These are phyloP conservation scores for Caenorhabditis virilis DNA, from an alignment of 2,888 invertebrate species.

Conservation along the genomic window DNA sequence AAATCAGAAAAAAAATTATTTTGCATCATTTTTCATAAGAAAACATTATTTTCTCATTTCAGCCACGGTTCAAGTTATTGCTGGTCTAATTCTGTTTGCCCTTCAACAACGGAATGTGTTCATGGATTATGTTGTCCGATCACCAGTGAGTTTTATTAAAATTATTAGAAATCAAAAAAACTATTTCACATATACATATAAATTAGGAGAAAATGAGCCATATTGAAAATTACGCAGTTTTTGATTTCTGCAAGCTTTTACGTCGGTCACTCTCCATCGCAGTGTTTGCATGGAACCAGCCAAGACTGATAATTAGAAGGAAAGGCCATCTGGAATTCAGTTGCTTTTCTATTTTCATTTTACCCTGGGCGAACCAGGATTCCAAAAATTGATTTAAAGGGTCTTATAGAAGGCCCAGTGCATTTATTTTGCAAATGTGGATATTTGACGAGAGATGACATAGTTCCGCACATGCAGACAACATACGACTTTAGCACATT, in stretches of 20 bases:
- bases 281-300: constrained; percentile 64
- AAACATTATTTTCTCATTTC: constrained; percentile 28
- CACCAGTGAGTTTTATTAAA: constrained; percentile 49
- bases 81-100: constrained; percentile 66
- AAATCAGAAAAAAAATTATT: too few relatives aligned
- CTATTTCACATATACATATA: too few relatives aligned
- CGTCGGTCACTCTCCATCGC: constrained; percentile 58
- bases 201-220: neutral
- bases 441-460: too few relatives aligned
- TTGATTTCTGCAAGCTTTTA: constrained; percentile 29
- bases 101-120: constrained; percentile 55
- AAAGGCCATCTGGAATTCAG: constrained; percentile 59
- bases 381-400: too few relatives aligned
- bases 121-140: constrained; percentile 64
- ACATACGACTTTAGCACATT: too few relatives aligned
- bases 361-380: too few relatives aligned
- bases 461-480: too few relatives aligned
- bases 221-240: constrained; percentile 11
- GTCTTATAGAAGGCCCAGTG: too few relatives aligned
- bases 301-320: constrained; percentile 59
- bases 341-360: too few relatives aligned
- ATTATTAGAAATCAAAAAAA: too few relatives aligned
- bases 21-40: constrained; percentile 5
- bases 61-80: constrained; percentile 67
- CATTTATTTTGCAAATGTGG: too few relatives aligned